Percentiles rank a stretch among this genome's conserved stretches.
Conservation (phyloP, 2,113 vertebrate species). For the Gavia stellata region DNA sequence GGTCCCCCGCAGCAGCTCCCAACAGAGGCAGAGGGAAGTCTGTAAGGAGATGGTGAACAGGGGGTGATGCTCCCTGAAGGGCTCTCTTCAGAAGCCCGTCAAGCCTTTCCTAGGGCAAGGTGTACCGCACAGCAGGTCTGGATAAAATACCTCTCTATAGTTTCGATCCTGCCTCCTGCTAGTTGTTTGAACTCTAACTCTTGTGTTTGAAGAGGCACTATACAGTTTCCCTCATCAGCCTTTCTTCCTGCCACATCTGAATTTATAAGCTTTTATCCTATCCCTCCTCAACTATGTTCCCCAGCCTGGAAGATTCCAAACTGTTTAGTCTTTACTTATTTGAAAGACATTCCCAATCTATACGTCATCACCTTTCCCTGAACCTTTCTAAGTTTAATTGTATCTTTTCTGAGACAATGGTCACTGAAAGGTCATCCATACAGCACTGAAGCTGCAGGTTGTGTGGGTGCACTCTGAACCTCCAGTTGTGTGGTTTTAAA, state of each 20-base stretch:
- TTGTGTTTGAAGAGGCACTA: no score
- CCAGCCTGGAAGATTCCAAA: background rate
- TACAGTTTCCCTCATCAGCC: background rate
- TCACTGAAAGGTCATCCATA: fast-evolving
- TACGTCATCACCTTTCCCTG: background rate
- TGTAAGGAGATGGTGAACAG: fast-evolving
- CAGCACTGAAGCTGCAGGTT: background rate
- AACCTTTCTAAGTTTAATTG: background rate
- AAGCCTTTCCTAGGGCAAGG: background rate
- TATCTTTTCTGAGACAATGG: background rate
- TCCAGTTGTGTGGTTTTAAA: background rate
- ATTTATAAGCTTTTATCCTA: background rate
- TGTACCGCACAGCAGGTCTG: background rate
- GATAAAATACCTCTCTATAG: background rate
- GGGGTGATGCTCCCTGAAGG: background rate
- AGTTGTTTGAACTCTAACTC: background rate
- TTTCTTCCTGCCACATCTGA: background rate
- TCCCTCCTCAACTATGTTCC: fast-evolving
- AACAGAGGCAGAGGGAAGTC: background rate
- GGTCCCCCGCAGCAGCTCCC: background rate
- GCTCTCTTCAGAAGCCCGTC: background rate
- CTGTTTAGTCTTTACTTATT: background rate
- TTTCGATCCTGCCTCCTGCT: background rate
- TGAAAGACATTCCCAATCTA: background rate
- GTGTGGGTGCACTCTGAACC: background rate